These are phyloP conservation scores for Hyperoodon ampullatus DNA, from an alignment of 2,113 vertebrate genomes.

Conservation along the genomic window DNA sequence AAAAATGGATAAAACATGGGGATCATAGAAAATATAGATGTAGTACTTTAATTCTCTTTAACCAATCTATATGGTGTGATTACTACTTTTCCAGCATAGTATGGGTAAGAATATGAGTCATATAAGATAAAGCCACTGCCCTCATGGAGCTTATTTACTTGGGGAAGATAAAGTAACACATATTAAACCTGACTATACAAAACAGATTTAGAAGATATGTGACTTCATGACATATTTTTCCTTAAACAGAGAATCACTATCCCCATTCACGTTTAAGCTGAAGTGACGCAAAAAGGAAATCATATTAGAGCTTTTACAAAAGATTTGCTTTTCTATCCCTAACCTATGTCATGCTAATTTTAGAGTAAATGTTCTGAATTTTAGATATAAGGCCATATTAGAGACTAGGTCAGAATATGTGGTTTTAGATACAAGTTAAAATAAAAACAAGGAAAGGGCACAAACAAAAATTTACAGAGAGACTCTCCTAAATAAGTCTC, in stretches of 20 bases:
- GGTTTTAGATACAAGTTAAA: conserved; percentile 10
- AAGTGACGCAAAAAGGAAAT: neutral
- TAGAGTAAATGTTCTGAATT: conserved; percentile 8
- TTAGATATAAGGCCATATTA: neutral
- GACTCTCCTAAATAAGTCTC: neutral
- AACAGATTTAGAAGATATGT: neutral
- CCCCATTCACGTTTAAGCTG: neutral
- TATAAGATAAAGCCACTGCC: neutral
- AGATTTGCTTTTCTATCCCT: neutral
- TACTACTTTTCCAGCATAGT: neutral
- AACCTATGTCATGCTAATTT: neutral
- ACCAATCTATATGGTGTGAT: neutral
- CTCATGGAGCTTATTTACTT: neutral
- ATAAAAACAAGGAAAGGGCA: neutral
- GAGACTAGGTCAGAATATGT: conserved; percentile 16
- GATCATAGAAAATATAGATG: neutral
- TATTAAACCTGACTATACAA: neutral
- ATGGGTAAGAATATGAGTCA: neutral
- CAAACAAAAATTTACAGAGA: neutral
- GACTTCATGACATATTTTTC: neutral
- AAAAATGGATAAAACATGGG: neutral
- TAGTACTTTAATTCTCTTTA: conserved; percentile 29
- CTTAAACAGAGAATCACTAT: neutral
- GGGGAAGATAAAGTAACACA: neutral
- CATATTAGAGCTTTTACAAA: neutral